Conservation (phyloP, 2,888 invertebrate species). For the Polietes domitor region DNA sequence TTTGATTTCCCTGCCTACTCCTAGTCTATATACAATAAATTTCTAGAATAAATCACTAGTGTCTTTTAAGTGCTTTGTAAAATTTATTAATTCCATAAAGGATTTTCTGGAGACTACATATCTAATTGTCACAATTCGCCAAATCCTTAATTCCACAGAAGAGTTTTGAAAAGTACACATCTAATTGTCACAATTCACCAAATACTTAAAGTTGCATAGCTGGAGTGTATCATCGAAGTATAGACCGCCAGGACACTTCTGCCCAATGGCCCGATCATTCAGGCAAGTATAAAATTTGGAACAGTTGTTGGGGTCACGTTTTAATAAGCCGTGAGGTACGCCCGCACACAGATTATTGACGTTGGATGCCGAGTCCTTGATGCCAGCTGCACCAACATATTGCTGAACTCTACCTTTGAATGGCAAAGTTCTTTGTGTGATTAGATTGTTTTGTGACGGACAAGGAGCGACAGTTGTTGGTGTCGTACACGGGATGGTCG, state of each 20-base stretch:
- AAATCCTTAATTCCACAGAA: no score
- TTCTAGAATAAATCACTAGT: background rate
- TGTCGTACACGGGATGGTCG: background rate
- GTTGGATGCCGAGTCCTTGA: background rate
- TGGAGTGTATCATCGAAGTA: constrained; percentile 19
- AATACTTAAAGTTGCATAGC: constrained; percentile 27
- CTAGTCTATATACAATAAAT: constrained; percentile 15
- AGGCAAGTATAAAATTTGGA: constrained; percentile 39
- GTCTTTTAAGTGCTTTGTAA: background rate
- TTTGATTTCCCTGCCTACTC: background rate
- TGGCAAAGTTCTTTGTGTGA: background rate
- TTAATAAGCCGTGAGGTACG: constrained; percentile 13
- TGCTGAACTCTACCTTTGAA: background rate
- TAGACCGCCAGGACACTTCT: background rate
- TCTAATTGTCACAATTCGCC: no score
- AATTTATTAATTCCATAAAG: background rate
- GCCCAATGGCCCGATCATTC: background rate
- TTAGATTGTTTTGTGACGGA: background rate
- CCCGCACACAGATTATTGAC: constrained; percentile 15
- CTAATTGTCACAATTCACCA: constrained; percentile 36
- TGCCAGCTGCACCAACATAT: no score
- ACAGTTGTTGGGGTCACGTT: constrained; percentile 41
- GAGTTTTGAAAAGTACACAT: no score
- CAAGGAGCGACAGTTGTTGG: background rate
- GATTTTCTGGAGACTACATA: no score